Percentiles rank a stretch among this genome's conserved stretches.
phyloP scores from a whole-genome alignment of 2,888 invertebrate species.

The Seira sanloemensis region DNA sequence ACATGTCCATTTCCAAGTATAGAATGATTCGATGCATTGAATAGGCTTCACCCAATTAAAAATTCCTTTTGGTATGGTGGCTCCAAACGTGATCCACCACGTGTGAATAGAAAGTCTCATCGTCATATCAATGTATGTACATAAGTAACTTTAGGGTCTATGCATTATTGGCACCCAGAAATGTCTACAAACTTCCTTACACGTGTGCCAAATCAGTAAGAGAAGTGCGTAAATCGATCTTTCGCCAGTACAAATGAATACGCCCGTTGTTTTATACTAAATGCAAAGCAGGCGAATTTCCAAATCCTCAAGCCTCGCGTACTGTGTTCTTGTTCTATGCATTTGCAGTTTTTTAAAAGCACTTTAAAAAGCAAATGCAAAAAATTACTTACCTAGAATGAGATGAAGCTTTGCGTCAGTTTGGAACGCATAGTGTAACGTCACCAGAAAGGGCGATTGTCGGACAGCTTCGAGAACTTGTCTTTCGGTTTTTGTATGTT shows the following conservation, averaged over 20 bases:
- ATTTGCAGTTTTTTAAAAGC: background rate
- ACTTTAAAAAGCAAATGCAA: background rate
- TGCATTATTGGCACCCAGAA: background rate
- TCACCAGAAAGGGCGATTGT: slow-evolving; percentile 96
- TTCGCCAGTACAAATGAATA: too few species aligned
- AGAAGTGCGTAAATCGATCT: too few species aligned
- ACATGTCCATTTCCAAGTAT: too few species aligned
- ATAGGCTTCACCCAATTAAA: slow-evolving; percentile 16
- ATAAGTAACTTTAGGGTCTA: background rate
- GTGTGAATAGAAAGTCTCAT: background rate
- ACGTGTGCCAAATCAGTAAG: too few species aligned
- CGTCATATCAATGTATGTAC: too few species aligned
- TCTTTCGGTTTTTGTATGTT: slow-evolving; percentile 97
- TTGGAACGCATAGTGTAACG: slow-evolving; percentile 98
- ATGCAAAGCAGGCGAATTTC: background rate
- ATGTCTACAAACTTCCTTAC: too few species aligned
- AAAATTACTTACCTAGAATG: slow-evolving; percentile 89
- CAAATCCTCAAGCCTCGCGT: slow-evolving; percentile 1
- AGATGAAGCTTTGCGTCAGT: slow-evolving; percentile 97
- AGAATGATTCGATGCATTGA: too few species aligned
- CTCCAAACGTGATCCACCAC: background rate
- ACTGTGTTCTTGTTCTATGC: background rate
- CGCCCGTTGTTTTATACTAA: too few species aligned
- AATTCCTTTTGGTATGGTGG: background rate
- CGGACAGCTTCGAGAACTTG: slow-evolving; percentile 97